Conservation (phyloP, 2,113 vertebrate species). For the Pogonocichla stellata region DNA sequence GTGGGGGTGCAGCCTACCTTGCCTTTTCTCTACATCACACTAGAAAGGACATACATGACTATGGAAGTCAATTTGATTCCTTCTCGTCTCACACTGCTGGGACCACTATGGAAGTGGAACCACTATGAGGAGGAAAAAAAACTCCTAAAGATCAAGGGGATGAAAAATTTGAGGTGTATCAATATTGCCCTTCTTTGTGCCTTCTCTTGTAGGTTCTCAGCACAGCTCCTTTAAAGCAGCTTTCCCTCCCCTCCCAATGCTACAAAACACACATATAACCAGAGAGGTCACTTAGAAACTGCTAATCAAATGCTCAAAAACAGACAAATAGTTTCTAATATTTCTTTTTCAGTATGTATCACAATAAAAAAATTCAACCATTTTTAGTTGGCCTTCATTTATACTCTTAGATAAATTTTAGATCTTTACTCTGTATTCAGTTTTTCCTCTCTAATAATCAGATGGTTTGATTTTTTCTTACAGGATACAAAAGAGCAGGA, state of each 20-base stretch:
- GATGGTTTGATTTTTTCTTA: background rate
- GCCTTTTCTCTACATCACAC: background rate
- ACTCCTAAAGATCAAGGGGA: background rate
- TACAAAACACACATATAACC: background rate
- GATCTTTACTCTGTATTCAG: background rate
- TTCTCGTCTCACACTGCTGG: background rate
- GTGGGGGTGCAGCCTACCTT: background rate
- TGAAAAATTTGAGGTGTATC: background rate
- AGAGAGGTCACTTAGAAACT: background rate
- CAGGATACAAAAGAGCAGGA: background rate
- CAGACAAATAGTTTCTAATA: background rate
- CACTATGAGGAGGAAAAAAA: fast-evolving
- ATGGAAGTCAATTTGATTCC: background rate
- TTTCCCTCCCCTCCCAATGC: background rate
- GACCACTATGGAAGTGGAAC: background rate
- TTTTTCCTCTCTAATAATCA: background rate
- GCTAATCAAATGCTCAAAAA: background rate
- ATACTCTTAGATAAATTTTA: background rate
- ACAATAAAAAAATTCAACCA: background rate
- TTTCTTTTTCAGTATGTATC: background rate
- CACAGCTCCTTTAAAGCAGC: background rate
- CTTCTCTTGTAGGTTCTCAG: background rate
- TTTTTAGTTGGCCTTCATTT: background rate
- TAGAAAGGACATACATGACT: background rate
- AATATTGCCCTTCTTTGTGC: background rate